Conservation (phyloP, 2,888 invertebrate species). For the Nephrotoma flavescens region DNA sequence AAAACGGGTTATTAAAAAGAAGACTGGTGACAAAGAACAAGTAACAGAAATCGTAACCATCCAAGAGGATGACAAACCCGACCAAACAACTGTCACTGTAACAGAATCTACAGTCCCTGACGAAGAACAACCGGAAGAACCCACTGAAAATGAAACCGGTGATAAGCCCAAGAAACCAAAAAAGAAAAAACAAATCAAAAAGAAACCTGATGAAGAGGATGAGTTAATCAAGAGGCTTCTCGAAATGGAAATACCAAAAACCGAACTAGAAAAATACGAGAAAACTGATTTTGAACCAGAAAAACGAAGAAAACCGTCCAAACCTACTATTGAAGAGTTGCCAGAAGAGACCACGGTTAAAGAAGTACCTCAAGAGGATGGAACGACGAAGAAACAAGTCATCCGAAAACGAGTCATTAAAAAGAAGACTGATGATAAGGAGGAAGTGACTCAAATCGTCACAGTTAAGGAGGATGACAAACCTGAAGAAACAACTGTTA, state of each 20-base stretch:
- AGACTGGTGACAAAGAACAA: conserved; percentile 17
- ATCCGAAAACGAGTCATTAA: conserved; percentile 23
- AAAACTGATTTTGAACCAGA: conserved; percentile 7
- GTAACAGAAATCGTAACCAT: conserved; percentile 14
- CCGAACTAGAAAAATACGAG: conserved; percentile 22
- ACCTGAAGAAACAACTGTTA: conserved; percentile 22
- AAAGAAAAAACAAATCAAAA: conserved; percentile 18
- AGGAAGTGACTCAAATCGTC: conserved; percentile 17
- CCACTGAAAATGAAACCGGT: conserved; percentile 11
- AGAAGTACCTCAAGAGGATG: conserved; percentile 14
- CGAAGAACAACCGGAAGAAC: conserved; percentile 23
- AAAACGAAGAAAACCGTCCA: conserved; percentile 5
- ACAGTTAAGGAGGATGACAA: conserved; percentile 26
- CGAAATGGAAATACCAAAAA: conserved; percentile 20
- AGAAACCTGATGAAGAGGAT: conserved; percentile 16
- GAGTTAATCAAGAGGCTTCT: conserved; percentile 15
- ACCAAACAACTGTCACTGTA: conserved; percentile 17
- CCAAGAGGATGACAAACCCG: conserved; percentile 18
- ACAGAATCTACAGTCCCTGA: conserved; percentile 15
- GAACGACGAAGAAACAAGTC: conserved; percentile 19
- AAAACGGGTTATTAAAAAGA: conserved; percentile 24
- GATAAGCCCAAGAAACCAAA: conserved; percentile 20
- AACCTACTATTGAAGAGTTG: conserved; percentile 20
- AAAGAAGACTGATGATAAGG: conserved; percentile 20
- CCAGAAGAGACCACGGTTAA: conserved; percentile 25